A percentile compares a stretch with the other conserved stretches of the same genome.
Conservation (phyloP, 2,113 vertebrate species). For the Sebastes fasciatus region DNA sequence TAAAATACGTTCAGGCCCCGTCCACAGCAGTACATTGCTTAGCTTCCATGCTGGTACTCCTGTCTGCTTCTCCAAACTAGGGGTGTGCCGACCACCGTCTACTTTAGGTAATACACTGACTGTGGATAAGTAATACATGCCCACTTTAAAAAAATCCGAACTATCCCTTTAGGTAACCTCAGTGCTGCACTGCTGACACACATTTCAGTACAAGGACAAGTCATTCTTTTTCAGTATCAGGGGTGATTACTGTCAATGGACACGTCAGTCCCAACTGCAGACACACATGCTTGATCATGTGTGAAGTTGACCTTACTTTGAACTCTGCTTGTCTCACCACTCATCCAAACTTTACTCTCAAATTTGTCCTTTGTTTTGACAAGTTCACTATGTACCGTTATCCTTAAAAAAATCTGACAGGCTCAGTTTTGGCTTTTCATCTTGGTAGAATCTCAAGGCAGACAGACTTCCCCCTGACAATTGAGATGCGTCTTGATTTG, state of each 20-base stretch:
- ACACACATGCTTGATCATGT: background rate
- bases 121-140: background rate
- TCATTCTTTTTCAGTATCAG: background rate
- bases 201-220: background rate
- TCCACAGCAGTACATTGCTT: background rate
- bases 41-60: no score
- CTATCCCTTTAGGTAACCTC: background rate
- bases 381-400: background rate
- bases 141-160: background rate
- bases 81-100: background rate
- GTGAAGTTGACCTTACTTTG: constrained; percentile 11
- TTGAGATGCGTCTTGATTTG: constrained; percentile 31
- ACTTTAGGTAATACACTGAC: background rate
- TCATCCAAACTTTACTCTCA: constrained; percentile 3
- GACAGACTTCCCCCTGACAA: constrained; percentile 26
- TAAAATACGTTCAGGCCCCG: no score
- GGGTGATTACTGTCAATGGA: background rate
- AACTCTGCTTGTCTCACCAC: background rate
- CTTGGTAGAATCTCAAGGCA: constrained; percentile 4
- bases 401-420: constrained; percentile 13
- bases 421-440: constrained; percentile 37
- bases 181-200: background rate
- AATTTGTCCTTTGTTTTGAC: constrained; percentile 19
- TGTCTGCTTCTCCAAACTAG: no score
- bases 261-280: background rate